Evolutionary conservation across 2,797 vertebrate genomes (phyloP).

Genomic region (Xiphorhynchus erythropygius): DNA sequence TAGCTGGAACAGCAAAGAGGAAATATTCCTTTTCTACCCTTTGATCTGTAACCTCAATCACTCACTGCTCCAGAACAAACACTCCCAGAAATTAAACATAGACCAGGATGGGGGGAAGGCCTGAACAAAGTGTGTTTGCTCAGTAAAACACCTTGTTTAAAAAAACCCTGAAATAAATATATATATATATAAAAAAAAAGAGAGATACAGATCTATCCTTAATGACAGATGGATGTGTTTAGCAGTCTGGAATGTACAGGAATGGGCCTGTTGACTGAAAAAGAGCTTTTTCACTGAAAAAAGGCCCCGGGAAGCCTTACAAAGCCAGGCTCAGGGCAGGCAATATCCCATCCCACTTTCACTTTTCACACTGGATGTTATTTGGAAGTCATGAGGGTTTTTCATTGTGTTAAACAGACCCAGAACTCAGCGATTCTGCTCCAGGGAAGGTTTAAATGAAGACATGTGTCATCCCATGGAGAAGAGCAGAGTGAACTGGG

Average conservation of each 20-base stretch:
- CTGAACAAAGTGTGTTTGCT: neutral
- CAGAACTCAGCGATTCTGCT: neutral
- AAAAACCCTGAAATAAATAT: neutral
- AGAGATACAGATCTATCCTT: constrained; percentile 16
- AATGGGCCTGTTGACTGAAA: neutral
- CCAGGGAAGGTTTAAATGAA: constrained; percentile 44
- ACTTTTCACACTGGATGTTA: constrained; percentile 27
- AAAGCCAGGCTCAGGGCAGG: constrained; percentile 13
- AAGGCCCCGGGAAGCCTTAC: constrained; percentile 1
- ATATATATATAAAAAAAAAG: neutral
- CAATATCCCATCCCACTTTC: neutral
- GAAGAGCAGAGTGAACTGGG: neutral
- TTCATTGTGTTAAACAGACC: constrained; percentile 3
- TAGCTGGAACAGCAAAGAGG: constrained; percentile 54
- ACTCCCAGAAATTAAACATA: constrained; percentile 17
- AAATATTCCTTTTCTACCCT: constrained; percentile 51
- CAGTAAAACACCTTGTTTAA: neutral
- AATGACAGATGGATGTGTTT: constrained; percentile 21
- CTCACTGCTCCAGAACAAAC: constrained; percentile 60
- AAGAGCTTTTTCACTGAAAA: neutral
- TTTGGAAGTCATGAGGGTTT: neutral
- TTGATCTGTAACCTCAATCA: constrained; percentile 59
- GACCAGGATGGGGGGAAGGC: neutral
- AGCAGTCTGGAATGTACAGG: constrained; percentile 21
- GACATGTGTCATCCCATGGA: constrained; percentile 25